A percentile compares a stretch with the other conserved stretches of the same genome.
phyloP scores from a whole-genome alignment of 30 jellyfish, hydroid and myxozoan genomes.

The Rhopilema esculentum region DNA sequence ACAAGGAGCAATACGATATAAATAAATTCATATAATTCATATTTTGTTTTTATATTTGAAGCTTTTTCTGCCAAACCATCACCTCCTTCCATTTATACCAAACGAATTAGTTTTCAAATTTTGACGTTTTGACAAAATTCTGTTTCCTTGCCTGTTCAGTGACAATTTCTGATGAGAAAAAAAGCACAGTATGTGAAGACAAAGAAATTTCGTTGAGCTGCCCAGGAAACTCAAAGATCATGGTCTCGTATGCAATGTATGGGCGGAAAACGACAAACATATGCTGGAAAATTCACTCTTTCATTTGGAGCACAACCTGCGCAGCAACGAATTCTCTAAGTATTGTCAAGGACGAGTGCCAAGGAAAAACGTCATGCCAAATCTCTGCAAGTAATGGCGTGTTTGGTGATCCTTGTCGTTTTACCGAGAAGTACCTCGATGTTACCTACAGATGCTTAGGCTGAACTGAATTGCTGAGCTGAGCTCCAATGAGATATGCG shows the following conservation, averaged over 20 bases:
- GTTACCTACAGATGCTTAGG: slow-evolving; percentile 15
- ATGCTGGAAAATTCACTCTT: slow-evolving; percentile 5
- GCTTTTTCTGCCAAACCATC: no score
- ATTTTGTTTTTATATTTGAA: no score
- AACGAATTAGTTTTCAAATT: no score
- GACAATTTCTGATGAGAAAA: background rate
- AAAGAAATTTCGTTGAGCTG: background rate
- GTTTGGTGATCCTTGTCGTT: slow-evolving; percentile 39
- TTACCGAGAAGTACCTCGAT: slow-evolving; percentile 6
- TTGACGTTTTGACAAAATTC: background rate
- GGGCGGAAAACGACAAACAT: slow-evolving; percentile 11
- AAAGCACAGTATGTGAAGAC: background rate
- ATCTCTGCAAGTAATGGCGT: slow-evolving; percentile 11
- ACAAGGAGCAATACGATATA: no score
- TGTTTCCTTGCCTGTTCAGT: background rate
- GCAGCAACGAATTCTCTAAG: background rate
- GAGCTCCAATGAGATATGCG: no score
- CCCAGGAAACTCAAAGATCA: background rate
- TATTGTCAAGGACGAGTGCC: background rate
- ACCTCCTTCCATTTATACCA: no score
- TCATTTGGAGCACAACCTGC: slow-evolving; percentile 2
- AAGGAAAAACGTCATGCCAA: slow-evolving; percentile 22
- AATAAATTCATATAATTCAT: no score
- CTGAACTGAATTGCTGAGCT: no score
- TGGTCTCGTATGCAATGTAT: slow-evolving; percentile 1